Percentiles rank a stretch among this genome's conserved stretches.
Evolutionary conservation across 2,113 vertebrate species (phyloP).

Genomic region (Furnarius figulus): DNA sequence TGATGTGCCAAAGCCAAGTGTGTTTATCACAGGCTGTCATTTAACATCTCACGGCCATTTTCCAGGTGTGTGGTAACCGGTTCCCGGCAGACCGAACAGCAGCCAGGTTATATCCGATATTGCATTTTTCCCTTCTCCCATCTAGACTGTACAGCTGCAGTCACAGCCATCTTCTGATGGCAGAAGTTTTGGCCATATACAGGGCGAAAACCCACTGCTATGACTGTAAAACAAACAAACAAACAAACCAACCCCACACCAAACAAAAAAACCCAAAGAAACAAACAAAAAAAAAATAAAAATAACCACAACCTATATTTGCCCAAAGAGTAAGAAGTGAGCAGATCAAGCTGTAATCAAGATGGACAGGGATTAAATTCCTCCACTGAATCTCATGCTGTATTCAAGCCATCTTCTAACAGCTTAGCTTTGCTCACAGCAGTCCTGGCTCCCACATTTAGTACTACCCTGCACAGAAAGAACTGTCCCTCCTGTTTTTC

Average conservation of each 20-base stretch:
- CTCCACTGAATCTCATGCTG: background rate
- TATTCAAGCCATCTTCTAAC: background rate
- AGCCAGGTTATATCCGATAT: background rate
- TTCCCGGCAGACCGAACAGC: background rate
- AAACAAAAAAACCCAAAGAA: too few species aligned
- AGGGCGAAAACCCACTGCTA: background rate
- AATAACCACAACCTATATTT: background rate
- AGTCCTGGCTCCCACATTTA: background rate
- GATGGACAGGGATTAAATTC: background rate
- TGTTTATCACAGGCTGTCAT: background rate
- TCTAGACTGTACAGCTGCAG: background rate
- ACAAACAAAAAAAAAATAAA: background rate
- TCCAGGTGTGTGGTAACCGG: background rate
- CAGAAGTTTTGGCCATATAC: background rate
- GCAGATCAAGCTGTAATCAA: background rate
- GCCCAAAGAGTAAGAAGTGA: background rate
- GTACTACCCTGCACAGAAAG: background rate
- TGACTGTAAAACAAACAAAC: background rate
- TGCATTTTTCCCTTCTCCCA: background rate
- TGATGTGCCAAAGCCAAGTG: background rate
- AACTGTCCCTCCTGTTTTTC: background rate
- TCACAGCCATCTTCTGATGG: background rate
- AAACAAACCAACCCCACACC: background rate
- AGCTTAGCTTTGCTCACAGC: background rate
- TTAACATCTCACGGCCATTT: background rate